phyloP scores from a whole-genome alignment of 1,140 invertebrate genomes.

The Aphidius gifuensis region DNA sequence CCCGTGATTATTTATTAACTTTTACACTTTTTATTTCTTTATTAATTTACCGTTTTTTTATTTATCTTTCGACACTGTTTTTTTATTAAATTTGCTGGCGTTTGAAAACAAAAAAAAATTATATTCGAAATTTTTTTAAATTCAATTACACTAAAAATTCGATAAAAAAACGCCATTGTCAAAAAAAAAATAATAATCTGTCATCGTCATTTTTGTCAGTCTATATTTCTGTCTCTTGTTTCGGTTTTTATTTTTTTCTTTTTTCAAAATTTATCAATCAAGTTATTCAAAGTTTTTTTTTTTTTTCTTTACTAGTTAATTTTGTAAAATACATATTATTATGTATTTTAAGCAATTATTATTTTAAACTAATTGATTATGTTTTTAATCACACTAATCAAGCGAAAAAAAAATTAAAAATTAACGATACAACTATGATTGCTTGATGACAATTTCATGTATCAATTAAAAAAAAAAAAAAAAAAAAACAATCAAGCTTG shows the following conservation, averaged over 20 bases:
- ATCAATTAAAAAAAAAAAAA: too few species aligned
- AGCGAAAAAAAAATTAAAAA: too few species aligned
- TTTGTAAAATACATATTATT: too few species aligned
- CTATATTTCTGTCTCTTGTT: background rate
- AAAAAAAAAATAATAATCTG: slow-evolving; percentile 3
- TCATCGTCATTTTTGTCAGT: slow-evolving; percentile 5
- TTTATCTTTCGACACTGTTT: background rate
- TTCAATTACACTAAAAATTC: background rate
- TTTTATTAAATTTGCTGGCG: slow-evolving; percentile 8
- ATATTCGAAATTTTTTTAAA: background rate
- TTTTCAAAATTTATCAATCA: background rate
- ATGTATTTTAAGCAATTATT: too few species aligned
- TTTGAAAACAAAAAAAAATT: slow-evolving; percentile 1
- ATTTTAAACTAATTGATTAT: too few species aligned
- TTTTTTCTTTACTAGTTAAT: too few species aligned
- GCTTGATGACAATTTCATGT: too few species aligned
- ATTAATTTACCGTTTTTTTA: background rate
- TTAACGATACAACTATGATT: too few species aligned
- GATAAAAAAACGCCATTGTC: slow-evolving; percentile 8
- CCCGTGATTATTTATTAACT: slow-evolving; percentile 3
- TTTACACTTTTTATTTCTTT: background rate
- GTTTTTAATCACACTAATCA: too few species aligned
- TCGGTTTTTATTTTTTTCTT: background rate
- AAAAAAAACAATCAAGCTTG: too few species aligned
- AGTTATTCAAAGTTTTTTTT: too few species aligned